phyloP scores from a whole-genome alignment of 2,888 invertebrate genomes.

The Acrocyrtus sp. region DNA sequence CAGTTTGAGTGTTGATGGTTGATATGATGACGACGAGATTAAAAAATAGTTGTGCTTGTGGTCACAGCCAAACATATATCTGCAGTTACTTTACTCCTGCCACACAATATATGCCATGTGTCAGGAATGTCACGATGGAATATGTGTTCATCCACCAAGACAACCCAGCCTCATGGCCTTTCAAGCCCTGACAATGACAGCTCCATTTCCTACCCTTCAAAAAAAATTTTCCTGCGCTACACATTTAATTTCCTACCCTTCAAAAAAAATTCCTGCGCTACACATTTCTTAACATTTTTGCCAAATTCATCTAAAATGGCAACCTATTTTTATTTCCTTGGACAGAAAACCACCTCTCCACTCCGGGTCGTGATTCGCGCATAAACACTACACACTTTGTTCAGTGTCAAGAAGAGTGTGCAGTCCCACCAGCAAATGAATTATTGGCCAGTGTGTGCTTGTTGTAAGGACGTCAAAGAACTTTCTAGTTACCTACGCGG shows the following conservation, averaged over 20 bases:
- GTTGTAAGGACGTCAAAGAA: background rate
- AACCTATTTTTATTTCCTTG: slow-evolving; percentile 41
- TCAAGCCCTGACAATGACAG: slow-evolving; percentile 52
- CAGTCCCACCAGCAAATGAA: background rate
- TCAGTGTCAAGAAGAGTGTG: background rate
- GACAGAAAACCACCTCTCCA: slow-evolving; percentile 16
- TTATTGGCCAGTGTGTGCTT: too few species aligned
- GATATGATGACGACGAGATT: slow-evolving; percentile 15
- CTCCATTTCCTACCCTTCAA: slow-evolving; percentile 50
- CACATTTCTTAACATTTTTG: slow-evolving; percentile 40
- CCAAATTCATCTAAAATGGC: slow-evolving; percentile 16
- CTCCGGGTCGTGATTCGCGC: background rate
- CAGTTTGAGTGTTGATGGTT: slow-evolving; percentile 38
- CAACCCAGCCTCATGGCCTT: slow-evolving; percentile 42
- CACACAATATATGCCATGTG: background rate
- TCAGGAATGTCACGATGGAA: too few species aligned
- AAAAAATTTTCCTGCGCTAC: too few species aligned
- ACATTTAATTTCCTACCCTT: slow-evolving; percentile 51
- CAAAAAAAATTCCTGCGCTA: too few species aligned
- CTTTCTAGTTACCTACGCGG: background rate
- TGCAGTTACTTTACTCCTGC: background rate
- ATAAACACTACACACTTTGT: background rate
- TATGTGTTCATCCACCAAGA: slow-evolving; percentile 44
- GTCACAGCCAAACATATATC: background rate
- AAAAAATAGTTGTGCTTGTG: background rate